Base-by-base conservation (phyloP, 2,888 invertebrate genomes). In the Leistus spinibarbis region DNA sequence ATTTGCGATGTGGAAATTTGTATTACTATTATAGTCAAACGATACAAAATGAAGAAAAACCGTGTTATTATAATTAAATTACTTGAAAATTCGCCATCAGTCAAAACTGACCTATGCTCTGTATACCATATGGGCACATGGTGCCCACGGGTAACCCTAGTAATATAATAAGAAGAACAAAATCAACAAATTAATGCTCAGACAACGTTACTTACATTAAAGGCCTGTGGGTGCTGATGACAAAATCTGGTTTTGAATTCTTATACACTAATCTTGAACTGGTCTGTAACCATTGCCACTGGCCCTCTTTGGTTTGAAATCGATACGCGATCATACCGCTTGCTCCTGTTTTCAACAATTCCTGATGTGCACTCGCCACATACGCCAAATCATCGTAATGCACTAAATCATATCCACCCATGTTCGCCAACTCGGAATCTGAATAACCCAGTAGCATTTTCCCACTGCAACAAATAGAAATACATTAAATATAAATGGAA, bases 241-340 rank as follows among this genome's bases (percentile, higher is more conserved):
- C 98, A 85, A 98, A 98, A 85, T 99, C 99, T 0, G 99, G 98
- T 86, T 99, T 99, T 79, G 98, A 98, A 87, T 99, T 99, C 87
- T 99, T 99, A 88, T 99, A 99, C 80, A 99, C 97, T 80, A 99
- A 91, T 79, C 99, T 90, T 13, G 99, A 98, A 80, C 95, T 94
- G 19, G 98, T 98, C 88, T 99, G 99, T 76, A 99, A 89, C 98
- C 98, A 99, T 86, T 99, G 95, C 96, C 97, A 97, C 82, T 94
- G 93, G 5, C 93, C 93, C 78, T 96, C 95, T 85, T 97, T 97
- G 80, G 96, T 95, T 86, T 98, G 95, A 87, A 97, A 94, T 84
- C 99, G 92, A 86, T 99, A 99, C 76, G 99, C 98, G 82, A 99
- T 98, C 93, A 99, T 95, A 24, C 99, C 99, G 76, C 98, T 98